Percentiles rank a stretch among this genome's conserved stretches.
phyloP scores from a whole-genome alignment of 2,888 invertebrate species.

The Ectemnius cavifrons region DNA sequence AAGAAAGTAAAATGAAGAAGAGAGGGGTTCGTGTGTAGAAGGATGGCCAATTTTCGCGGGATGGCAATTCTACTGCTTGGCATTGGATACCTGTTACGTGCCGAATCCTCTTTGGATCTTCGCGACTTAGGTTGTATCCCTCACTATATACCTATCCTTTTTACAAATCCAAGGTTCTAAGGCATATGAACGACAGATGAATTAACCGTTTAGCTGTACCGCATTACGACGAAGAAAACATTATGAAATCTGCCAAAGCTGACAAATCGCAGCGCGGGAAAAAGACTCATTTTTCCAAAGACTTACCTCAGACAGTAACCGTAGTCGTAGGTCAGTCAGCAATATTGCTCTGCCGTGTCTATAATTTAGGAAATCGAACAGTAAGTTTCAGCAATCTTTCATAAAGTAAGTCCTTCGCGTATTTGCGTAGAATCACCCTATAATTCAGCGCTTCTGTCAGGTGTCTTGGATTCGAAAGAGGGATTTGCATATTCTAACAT shows the following conservation, averaged over 20 bases:
- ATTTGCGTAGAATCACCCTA: not conserved
- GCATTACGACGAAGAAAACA: slow-evolving; percentile 41
- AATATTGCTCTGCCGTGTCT: slow-evolving; percentile 88
- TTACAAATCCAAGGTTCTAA: too few relatives aligned
- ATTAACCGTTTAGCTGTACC: slow-evolving; percentile 31
- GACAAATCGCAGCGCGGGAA: slow-evolving; percentile 71
- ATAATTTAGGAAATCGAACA: slow-evolving; percentile 91
- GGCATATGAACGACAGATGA: too few relatives aligned
- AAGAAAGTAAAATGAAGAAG: slow-evolving; percentile 28
- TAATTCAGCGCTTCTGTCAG: slow-evolving; percentile 76
- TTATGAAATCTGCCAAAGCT: slow-evolving; percentile 35
- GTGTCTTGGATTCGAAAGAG: slow-evolving; percentile 83
- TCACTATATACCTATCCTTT: not conserved
- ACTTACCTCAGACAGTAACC: slow-evolving; percentile 88
- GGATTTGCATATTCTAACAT: slow-evolving; percentile 82
- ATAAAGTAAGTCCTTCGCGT: not conserved
- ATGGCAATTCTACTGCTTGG: slow-evolving; percentile 67
- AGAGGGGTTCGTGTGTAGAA: slow-evolving; percentile 42
- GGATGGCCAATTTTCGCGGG: slow-evolving; percentile 67
- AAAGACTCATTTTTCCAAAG: slow-evolving; percentile 89
- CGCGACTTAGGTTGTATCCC: slow-evolving; percentile 54
- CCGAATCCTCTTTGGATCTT: slow-evolving; percentile 62
- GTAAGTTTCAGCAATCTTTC: slow-evolving; percentile 79
- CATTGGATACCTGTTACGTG: slow-evolving; percentile 71
- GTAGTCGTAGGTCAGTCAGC: slow-evolving; percentile 90